These are phyloP conservation scores for Neodon shergylaensis DNA, from an alignment of 2,113 vertebrate species.

Conservation along the genomic window DNA sequence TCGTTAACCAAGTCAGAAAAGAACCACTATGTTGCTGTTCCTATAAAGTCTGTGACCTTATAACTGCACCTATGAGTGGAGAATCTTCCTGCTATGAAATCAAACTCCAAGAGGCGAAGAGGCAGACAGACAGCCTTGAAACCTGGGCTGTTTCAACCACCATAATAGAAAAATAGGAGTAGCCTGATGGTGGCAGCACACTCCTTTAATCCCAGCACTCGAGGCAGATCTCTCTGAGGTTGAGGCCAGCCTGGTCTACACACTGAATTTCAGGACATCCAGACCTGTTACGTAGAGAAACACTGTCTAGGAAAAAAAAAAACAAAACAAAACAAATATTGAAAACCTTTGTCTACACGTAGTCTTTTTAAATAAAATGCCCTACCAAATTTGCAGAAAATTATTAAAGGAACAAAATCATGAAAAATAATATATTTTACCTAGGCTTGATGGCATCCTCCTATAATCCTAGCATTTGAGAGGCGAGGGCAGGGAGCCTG, in stretches of 20 bases:
- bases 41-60: neutral
- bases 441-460: neutral
- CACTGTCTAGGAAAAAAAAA: too few species aligned
- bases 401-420: neutral
- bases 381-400: neutral
- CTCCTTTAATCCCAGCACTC: too few species aligned
- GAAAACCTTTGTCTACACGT: neutral
- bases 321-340: neutral
- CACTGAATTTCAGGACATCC: too few species aligned
- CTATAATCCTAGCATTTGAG: neutral
- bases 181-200: too few species aligned
- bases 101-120: slow-evolving; percentile 35
- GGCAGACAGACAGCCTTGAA: neutral
- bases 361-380: slow-evolving; percentile 34
- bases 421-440: neutral
- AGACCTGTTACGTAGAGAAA: too few species aligned
- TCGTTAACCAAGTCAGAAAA: slow-evolving; percentile 44
- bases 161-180: neutral
- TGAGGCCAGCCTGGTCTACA: too few species aligned
- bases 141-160: neutral
- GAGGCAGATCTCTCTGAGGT: too few species aligned
- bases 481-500: neutral
- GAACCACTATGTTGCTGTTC: neutral
- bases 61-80: slow-evolving; percentile 24
- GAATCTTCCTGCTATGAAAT: slow-evolving; percentile 31